A percentile compares a stretch with the other conserved stretches of the same genome.
These are phyloP conservation scores for Epinephelus lanceolatus DNA, from an alignment of 2,113 vertebrate genomes.

Conservation along the genomic window DNA sequence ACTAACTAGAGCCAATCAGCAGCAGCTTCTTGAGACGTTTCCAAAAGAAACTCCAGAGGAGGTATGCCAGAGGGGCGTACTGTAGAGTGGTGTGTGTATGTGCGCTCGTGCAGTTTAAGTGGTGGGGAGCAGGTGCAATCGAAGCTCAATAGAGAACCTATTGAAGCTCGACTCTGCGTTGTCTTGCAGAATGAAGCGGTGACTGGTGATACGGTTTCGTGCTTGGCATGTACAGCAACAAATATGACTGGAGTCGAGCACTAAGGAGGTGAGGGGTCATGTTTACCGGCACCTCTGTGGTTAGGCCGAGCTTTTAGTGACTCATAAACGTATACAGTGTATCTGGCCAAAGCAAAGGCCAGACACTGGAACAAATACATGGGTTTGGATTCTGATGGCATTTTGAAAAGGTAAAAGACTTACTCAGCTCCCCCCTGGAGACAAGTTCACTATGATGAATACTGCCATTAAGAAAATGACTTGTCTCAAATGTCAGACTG, in stretches of 20 bases:
- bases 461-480: constrained; percentile 78
- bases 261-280: constrained; percentile 35
- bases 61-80: constrained; percentile 24
- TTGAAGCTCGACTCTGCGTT: constrained; percentile 20
- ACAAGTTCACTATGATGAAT: constrained; percentile 68
- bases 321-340: constrained; percentile 46
- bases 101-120: constrained; percentile 21
- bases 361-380: constrained; percentile 43
- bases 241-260: constrained; percentile 14
- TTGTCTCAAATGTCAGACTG: constrained; percentile 80
- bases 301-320: constrained; percentile 37
- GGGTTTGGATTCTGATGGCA: constrained; percentile 58
- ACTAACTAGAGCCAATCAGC: constrained; percentile 69
- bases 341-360: constrained; percentile 35
- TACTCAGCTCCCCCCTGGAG: constrained; percentile 35
- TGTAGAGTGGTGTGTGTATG: constrained; percentile 30
- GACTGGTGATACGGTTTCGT: constrained; percentile 14
- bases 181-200: constrained; percentile 25
- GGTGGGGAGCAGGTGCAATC: constrained; percentile 56
- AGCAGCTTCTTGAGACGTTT: constrained; percentile 53
- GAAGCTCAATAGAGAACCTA: constrained; percentile 47
- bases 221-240: constrained; percentile 31
- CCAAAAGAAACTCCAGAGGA: constrained; percentile 61
- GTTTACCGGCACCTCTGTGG: constrained; percentile 52
- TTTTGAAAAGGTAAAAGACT: constrained; percentile 69